Conservation (phyloP, 2,888 invertebrate genomes). For the Xylota segnis region DNA sequence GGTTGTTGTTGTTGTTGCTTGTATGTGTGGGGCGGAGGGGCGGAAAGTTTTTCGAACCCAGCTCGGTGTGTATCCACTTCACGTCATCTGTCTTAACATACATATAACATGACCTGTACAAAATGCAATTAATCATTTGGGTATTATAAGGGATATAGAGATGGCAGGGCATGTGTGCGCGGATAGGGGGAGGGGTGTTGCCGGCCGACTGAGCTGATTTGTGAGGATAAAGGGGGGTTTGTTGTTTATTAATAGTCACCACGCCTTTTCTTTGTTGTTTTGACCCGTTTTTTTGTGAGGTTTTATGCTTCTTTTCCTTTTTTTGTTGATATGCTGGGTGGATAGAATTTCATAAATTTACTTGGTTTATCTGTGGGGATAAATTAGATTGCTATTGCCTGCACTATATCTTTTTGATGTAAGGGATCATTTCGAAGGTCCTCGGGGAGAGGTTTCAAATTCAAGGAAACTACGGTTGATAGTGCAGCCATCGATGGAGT, state of each 20-base stretch:
- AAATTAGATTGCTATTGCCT: not conserved
- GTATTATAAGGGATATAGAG: constrained; percentile 56
- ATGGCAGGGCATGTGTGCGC: constrained; percentile 27
- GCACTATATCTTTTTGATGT: too few relatives aligned
- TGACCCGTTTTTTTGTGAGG: constrained; percentile 60
- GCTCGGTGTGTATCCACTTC: constrained; percentile 68
- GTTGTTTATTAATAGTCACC: constrained; percentile 75
- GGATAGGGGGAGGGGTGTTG: constrained; percentile 34
- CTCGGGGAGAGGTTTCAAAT: too few relatives aligned
- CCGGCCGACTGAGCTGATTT: not conserved
- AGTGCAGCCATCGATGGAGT: too few relatives aligned
- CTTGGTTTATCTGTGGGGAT: constrained; percentile 26
- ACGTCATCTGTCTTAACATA: constrained; percentile 75
- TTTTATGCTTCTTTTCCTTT: constrained; percentile 13
- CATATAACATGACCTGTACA: constrained; percentile 76
- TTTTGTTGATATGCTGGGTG: constrained; percentile 33
- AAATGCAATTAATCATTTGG: constrained; percentile 76
- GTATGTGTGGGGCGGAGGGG: constrained; percentile 25
- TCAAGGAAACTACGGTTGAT: too few relatives aligned
- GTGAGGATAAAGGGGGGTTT: constrained; percentile 37
- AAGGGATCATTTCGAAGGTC: too few relatives aligned
- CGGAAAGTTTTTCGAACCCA: constrained; percentile 40
- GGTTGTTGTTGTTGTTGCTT: constrained; percentile 31
- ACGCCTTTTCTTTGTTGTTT: constrained; percentile 75
- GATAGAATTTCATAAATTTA: constrained; percentile 41